Evolutionary conservation across 2,888 invertebrate genomes (phyloP), one percentile per base, ranked within the genome.

Genomic region (Baccha elongata): DNA sequence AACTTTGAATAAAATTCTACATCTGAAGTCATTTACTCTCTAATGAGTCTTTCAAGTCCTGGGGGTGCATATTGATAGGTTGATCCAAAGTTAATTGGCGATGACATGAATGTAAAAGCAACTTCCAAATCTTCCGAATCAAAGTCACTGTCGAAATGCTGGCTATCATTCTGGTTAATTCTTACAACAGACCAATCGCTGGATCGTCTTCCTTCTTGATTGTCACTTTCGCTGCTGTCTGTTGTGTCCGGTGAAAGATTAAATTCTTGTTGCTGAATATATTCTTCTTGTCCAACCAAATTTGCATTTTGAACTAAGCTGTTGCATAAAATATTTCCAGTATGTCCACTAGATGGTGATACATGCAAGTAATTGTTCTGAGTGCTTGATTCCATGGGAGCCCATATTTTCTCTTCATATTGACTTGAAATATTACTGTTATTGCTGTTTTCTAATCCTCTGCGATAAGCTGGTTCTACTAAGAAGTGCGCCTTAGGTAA

Each of bases 401-500:
- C 35, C 67, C 80, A 67, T 7, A 83, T 65, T 19, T 55, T 64
- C 2, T n/a, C 19, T 29, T 85, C 26, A 26, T 26, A 26, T 26
- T 26, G 3, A 26, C 26, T 4, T 26, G 26, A 26, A 6, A 71
- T 87, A 87, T 26, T 6, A 6, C 26, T 26, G 6, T 26, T 26
- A 6, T 4, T 26, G 26, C 6, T 26, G 6, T 26, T 6, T 6
- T 26, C 26, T 6, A 26, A 26, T 26, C 3, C 26, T 6, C 6
- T 26, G 3, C 26, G 26, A 26, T 26, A 26, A 26, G 26, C 3
- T 4, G 26, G 26, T 6, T 26, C 26, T 4, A 26, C 26, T 26
- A 26, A 26, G 53, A 87, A 89, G 91, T 97, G 97, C 2, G 94
- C 93, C 19, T 93, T 91, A 0, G 97, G 97, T 71, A 97, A 93